Evolutionary conservation across 2,797 vertebrate genomes (phyloP).

Genomic region (Chromis chromis): DNA sequence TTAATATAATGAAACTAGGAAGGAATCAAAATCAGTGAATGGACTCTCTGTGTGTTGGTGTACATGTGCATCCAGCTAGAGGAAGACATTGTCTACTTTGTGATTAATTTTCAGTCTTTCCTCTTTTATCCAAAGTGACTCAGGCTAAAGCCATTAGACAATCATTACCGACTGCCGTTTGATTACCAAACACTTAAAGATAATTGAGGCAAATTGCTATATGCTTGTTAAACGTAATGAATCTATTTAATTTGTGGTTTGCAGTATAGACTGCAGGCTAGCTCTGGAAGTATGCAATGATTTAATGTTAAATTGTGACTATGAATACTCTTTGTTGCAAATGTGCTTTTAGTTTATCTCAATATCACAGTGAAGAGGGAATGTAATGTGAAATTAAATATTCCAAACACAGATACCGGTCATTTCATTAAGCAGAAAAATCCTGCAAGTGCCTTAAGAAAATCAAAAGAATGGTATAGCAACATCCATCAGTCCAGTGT

Average conservation of each 20-base stretch:
- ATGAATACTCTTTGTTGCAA: background rate
- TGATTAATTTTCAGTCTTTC: constrained; percentile 1
- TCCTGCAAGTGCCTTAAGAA: background rate
- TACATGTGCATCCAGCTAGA: background rate
- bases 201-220: constrained; percentile 9
- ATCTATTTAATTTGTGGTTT: constrained; percentile 20
- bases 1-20: background rate
- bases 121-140: constrained; percentile 19
- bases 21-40: background rate
- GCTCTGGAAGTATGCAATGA: background rate
- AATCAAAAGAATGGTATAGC: background rate
- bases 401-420: background rate
- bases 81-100: background rate
- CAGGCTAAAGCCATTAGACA: background rate
- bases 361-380: background rate
- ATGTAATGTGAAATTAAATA: background rate
- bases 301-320: background rate
- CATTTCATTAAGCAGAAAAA: background rate
- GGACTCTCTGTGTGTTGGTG: background rate
- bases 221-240: constrained; percentile 17
- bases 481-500: background rate
- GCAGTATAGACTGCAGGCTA: background rate
- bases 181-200: constrained; percentile 25
- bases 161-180: constrained; percentile 1
- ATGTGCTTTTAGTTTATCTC: background rate